A percentile compares a stretch with the other conserved stretches of the same genome.
These are phyloP conservation scores for Lepidurus arcticus DNA, from an alignment of 1,140 invertebrate genomes.

Conservation along the genomic window DNA sequence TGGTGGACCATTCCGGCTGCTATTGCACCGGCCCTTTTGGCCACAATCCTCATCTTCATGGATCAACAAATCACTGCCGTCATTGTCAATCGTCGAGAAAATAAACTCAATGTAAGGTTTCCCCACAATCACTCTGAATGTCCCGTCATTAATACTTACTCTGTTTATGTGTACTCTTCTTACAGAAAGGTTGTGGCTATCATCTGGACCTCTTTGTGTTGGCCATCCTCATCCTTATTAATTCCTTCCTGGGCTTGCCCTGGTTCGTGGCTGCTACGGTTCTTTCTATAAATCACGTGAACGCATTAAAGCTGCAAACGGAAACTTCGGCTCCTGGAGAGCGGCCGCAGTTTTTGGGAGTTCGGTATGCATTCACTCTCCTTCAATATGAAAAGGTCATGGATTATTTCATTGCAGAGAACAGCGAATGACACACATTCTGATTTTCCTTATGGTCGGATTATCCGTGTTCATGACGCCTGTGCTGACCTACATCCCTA, in stretches of 20 bases:
- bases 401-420: conserved; percentile 40
- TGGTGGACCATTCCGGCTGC: conserved; percentile 39
- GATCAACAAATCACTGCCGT: conserved; percentile 48
- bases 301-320: conserved; percentile 42
- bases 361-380: conserved; percentile 39
- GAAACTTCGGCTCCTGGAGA: conserved; percentile 44
- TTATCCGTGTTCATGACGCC: conserved; percentile 44
- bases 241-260: conserved; percentile 47
- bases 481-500: conserved; percentile 43
- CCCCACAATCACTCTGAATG: not conserved
- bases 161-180: not conserved
- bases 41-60: conserved; percentile 47
- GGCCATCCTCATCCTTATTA: conserved; percentile 43
- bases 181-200: conserved; percentile 48
- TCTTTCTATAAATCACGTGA: conserved; percentile 44
- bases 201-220: conserved; percentile 47
- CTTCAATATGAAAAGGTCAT: not conserved
- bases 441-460: conserved; percentile 45
- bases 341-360: conserved; percentile 45
- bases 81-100: conserved; percentile 49
- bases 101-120: conserved; percentile 43
- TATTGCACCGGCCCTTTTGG: conserved; percentile 42
- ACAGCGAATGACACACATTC: conserved; percentile 45
- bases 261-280: conserved; percentile 51
- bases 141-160: not conserved